Evolutionary conservation across 2,797 vertebrate species (phyloP).

Genomic region (Scyliorhinus canicula): DNA sequence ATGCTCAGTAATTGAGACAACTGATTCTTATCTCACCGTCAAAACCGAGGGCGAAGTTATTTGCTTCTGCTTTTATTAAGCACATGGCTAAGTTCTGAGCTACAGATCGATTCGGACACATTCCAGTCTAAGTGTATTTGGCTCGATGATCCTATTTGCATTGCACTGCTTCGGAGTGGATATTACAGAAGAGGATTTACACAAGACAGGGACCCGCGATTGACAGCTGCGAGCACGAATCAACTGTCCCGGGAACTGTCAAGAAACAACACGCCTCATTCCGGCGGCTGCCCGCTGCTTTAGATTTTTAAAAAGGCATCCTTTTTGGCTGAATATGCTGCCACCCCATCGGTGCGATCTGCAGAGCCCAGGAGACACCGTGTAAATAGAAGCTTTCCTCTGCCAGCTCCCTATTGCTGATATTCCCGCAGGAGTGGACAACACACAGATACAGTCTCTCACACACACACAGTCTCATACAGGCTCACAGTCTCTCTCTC

Average conservation of each 20-base stretch:
- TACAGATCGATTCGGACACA: background rate
- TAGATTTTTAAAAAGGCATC: background rate
- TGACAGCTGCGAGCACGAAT: constrained; percentile 1
- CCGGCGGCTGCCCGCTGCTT: background rate
- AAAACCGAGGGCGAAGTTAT: background rate
- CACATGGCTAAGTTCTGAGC: background rate
- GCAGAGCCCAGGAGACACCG: background rate
- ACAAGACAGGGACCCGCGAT: background rate
- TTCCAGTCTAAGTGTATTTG: background rate
- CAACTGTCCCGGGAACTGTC: background rate
- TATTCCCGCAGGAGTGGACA: constrained; percentile 2
- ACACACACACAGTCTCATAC: background rate
- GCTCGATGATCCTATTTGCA: background rate
- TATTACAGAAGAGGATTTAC: background rate
- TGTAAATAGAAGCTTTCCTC: background rate
- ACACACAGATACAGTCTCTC: background rate
- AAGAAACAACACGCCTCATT: background rate
- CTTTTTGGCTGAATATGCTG: background rate
- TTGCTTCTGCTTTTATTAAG: background rate
- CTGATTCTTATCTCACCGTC: background rate
- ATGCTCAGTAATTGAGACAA: background rate
- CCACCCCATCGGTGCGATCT: background rate
- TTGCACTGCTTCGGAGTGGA: no score
- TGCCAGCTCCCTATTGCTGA: background rate
- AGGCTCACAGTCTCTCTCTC: background rate